These are phyloP conservation scores for Corythucha ciliata DNA, from an alignment of 2,888 invertebrate genomes.

Conservation along the genomic window DNA sequence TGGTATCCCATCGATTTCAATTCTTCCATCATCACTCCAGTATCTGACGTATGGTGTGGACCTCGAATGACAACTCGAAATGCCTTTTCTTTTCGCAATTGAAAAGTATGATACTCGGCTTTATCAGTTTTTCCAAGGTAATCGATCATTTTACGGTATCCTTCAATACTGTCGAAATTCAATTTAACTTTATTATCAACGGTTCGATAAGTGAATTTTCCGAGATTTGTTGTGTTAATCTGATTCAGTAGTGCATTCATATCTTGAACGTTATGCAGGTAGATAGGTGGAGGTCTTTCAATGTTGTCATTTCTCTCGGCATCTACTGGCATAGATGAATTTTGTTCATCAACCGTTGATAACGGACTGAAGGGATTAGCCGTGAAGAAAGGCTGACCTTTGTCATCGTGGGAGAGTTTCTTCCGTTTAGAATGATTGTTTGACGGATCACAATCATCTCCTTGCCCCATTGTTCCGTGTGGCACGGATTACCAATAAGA, in stretches of 20 bases:
- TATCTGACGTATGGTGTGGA: too few species aligned
- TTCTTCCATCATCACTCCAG: constrained; percentile 9
- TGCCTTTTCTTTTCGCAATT: background rate
- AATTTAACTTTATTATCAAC: constrained; percentile 1
- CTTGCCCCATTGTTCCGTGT: constrained; percentile 8
- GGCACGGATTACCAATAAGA: background rate
- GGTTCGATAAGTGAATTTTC: background rate
- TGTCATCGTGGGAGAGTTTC: background rate
- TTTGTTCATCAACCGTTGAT: background rate
- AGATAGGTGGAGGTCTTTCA: constrained; percentile 6
- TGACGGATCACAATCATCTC: background rate
- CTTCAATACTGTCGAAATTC: constrained; percentile 1
- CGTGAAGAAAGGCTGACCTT: constrained; percentile 1
- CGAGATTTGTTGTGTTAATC: background rate
- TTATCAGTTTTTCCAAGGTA: background rate
- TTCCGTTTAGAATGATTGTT: constrained; percentile 6
- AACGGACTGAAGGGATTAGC: constrained; percentile 1
- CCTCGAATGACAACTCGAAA: too few species aligned
- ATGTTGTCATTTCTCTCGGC: background rate
- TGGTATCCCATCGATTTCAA: background rate
- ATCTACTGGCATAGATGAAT: constrained; percentile 1
- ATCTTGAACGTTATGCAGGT: background rate
- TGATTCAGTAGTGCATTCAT: background rate
- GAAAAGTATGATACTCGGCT: background rate
- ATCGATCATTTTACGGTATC: constrained; percentile 7